Percentiles rank a stretch among this genome's conserved stretches.
Evolutionary conservation across 2,113 vertebrate species (phyloP).

Genomic region (Polypterus bichir): DNA sequence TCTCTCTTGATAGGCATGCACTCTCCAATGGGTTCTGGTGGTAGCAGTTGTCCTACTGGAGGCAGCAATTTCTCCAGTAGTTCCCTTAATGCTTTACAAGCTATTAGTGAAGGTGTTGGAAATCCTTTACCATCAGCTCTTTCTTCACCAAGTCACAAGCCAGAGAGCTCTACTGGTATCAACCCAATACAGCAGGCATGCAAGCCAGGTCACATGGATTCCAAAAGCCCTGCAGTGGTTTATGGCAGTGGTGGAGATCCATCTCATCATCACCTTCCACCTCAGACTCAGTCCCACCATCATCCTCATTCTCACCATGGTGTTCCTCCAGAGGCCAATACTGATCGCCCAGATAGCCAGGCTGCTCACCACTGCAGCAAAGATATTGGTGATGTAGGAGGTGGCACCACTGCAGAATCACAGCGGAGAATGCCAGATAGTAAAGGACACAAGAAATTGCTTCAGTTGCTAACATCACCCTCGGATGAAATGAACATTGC

Average conservation of each 20-base stretch:
- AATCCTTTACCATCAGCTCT: conserved; percentile 77
- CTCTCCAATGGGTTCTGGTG: conserved; percentile 70
- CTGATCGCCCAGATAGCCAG: conserved; percentile 72
- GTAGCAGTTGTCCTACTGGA: conserved; percentile 44
- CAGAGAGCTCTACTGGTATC: conserved; percentile 76
- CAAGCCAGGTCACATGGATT: conserved; percentile 61
- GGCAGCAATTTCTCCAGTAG: conserved; percentile 80
- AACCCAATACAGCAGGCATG: conserved; percentile 59
- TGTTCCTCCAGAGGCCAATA: conserved; percentile 64
- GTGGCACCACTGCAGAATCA: conserved; percentile 42
- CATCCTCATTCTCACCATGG: conserved; percentile 34
- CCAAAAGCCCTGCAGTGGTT: conserved; percentile 68
- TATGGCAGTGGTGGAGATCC: conserved; percentile 41
- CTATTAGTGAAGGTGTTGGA: conserved; percentile 92
- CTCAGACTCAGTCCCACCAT: conserved; percentile 17
- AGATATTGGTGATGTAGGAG: conserved; percentile 60
- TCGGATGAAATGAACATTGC: conserved; percentile 69
- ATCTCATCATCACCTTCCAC: conserved; percentile 17
- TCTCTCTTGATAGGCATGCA: conserved; percentile 58
- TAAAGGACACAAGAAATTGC: conserved; percentile 86
- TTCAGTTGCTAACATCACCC: conserved; percentile 85
- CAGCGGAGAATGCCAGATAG: conserved; percentile 61
- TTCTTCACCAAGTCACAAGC: conserved; percentile 75
- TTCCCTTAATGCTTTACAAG: conserved; percentile 90
- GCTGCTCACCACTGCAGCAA: conserved; percentile 43